Evolutionary conservation across 1,140 invertebrate genomes (phyloP).

Genomic region (Sitophilus oryzae): DNA sequence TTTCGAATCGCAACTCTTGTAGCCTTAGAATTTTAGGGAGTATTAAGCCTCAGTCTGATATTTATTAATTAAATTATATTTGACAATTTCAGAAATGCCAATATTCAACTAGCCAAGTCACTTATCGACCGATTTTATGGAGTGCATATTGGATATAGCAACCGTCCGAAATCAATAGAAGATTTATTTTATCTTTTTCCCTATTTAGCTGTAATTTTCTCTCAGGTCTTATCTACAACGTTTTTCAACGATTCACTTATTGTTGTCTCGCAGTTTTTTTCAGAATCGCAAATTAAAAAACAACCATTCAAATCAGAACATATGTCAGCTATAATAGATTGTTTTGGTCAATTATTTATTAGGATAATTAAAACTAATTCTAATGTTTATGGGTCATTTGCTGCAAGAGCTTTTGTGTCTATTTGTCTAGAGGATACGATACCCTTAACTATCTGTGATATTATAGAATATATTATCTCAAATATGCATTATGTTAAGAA

Average conservation of each 20-base stretch:
- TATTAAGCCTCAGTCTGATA: too few species aligned
- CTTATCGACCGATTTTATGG: constrained; percentile 30
- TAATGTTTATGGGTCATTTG: constrained; percentile 27
- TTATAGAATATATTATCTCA: constrained; percentile 16
- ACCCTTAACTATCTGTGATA: constrained; percentile 12
- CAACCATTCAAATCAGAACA: not conserved
- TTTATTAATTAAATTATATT: too few species aligned
- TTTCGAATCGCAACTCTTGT: too few species aligned
- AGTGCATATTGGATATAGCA: constrained; percentile 16
- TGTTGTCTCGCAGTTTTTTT: constrained; percentile 27
- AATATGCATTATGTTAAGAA: constrained; percentile 18
- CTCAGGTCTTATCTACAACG: constrained; percentile 7
- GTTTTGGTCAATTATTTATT: constrained; percentile 23
- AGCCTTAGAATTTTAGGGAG: too few species aligned
- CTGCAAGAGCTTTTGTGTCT: constrained; percentile 19
- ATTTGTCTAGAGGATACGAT: constrained; percentile 20
- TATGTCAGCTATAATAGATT: not conserved
- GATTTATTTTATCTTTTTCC: constrained; percentile 29
- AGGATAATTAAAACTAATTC: constrained; percentile 21
- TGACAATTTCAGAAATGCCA: constrained; percentile 30
- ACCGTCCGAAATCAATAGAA: constrained; percentile 25
- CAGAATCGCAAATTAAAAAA: constrained; percentile 25
- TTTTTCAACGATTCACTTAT: constrained; percentile 21
- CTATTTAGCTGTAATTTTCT: constrained; percentile 15
- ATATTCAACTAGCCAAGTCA: constrained; percentile 26